Base-by-base conservation (phyloP, 2,113 vertebrate species). In the Corydoras maculifer region DNA sequence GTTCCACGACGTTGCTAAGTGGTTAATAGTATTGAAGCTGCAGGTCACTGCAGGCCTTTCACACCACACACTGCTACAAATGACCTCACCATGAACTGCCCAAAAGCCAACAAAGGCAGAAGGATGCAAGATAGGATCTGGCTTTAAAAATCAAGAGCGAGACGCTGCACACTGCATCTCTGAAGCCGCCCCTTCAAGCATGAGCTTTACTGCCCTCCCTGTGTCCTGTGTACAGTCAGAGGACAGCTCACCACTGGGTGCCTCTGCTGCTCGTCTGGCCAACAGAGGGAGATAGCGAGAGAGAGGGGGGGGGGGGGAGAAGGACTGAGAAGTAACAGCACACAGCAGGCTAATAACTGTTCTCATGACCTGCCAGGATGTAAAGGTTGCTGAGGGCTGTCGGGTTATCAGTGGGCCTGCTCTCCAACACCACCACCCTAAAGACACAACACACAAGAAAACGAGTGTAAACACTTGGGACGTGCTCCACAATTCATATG, bases 371-470 rank as follows among this genome's bases (percentile, higher is more conserved):
- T 9, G 97, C 97, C 86, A 99, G 83, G 82, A 98, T 99, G 91
- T 98, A 99, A 74, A 99, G 95, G 83, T 99, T 99, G 88, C 96
- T 99, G 86, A 93, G 88, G 71, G 96, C 94, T 0, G 92, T 93
- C 2, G 93, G 95, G 81, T 98, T 92, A 64, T 94, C 94, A 0
- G 97, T 99, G 11, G 97, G 96, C 32, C 96, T 86, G 78, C 97
- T 99, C 83, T 99, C 94, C 81, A 99, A 76, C 77, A 99, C 97
- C 5, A 99, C 97, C 82, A 99, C 97, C 79, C 97, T 99, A 88
- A 73, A 72, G 64, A 69, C 9, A 83, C 74, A 84, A 57, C 15
- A 66, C 2, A 73, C 58, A 50, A 43, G 35, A 43, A 43, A 1
- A 43, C 7, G 35, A 43, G 4, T 43, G 35, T 43, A 43, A 43